Base-by-base conservation (phyloP, 2,113 vertebrate genomes). In the Onychorhynchus coronatus region DNA sequence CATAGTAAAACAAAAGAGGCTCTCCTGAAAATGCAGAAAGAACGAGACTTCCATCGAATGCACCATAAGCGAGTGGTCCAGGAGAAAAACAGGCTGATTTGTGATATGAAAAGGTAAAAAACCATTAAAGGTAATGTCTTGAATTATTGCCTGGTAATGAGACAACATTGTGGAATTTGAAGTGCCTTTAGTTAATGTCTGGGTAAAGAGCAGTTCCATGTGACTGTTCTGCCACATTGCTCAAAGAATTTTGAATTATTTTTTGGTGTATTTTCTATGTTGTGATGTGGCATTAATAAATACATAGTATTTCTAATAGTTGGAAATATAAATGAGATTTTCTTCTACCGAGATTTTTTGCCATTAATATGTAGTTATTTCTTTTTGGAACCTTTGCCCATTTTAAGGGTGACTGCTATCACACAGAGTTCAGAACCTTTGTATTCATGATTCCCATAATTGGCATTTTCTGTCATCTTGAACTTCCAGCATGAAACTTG, bases 1-100 rank as follows among this genome's bases (percentile, higher is more conserved):
- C 94, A 17, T 20, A 98, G 98, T 8, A 97, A 98, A 46, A 98
- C 98, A 41, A 97, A 97, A 41, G 98, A 98, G 55, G 97, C 98
- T 14, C 92, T 99, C 49, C 53, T 94, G 27, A 98, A 96, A 95
- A 97, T 98, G 78, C 98, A 98, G 96, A 99, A 98, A 85, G 98
- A 98, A 93, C 97, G 98, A 52, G 98, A 99, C 95, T 97, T 98
- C 74, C 98, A 99, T 87, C 97, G 97, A 47, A 97, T 99, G 98
- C 98, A 98, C 46, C 98, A 99, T 37, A 98, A 97, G 39, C 98
- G 98, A 46, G 94, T 98, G 10, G 72, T 98, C 33, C 99, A 99
- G 95, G 99, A 99, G 96, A 99, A 98, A 88, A 98, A 98, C 91
- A 97, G 88, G 58, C 98, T 99, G 50, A 97, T 98, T 42, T 96